Base-by-base conservation (phyloP, 2,888 invertebrate genomes). In the Rhagonycha fulva region DNA sequence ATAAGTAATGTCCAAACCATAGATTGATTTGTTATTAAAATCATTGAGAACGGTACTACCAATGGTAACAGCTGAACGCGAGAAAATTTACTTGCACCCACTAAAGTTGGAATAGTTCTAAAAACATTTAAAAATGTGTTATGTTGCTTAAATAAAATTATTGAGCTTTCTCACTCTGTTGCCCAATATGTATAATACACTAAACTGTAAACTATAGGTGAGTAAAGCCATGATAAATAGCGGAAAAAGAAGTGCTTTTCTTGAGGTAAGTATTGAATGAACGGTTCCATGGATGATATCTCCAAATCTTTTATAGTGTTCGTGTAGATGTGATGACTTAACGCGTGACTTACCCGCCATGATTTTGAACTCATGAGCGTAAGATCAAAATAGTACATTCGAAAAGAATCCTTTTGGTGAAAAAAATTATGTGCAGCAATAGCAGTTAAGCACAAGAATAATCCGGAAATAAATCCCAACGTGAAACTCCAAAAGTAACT, bases 321-420 rank as follows among this genome's bases (percentile, higher is more conserved):
- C 0, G 95, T 91, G 84, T 92, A 95, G 11, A 93, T 88, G 84
- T 96, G 95, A 85, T 96, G 95, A 28, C 94, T 95, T 68, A 96
- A 85, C 0, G 89, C 92, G 82, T 96, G 95, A 0, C 92, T 92
- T 66, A 95, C 91, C 76, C 95, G 89, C 91, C 94, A 95, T 77
- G 94, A 92, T 91, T 89, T 88, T 74, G 91, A 91, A 1, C 92
- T 91, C 89, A 93, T 88, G 79, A 92, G 84, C 26, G 90, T 89
- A 77, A 95, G 85, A 82, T 94, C 93, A 81, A 94, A 93, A 73
- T 93, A 90, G 83, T 92, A 93, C 93, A 94, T 94, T 70, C 93
- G 90, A 90, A 93, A 93, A 84, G 91, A 93, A 71, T 94, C 92
- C 70, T 89, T 90, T 81, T 91, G 91, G 84, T 95, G 95, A 81